Percentiles rank a stretch among this genome's conserved stretches.
These are phyloP conservation scores for Odocoileus virginianus DNA, from an alignment of 2,113 vertebrate genomes.

Conservation along the genomic window DNA sequence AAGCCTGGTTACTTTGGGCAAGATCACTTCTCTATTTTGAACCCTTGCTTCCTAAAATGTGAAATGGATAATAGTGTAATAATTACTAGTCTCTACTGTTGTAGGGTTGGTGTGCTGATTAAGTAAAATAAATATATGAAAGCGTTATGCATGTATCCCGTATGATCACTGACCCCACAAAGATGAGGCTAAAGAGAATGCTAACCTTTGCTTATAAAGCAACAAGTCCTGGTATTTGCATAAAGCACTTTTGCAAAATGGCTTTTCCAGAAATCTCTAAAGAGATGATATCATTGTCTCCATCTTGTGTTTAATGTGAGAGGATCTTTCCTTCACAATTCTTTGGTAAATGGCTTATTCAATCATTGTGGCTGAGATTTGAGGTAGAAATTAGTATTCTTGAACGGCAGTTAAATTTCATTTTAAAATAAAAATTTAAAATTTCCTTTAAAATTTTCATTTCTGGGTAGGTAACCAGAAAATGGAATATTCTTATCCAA, in stretches of 20 bases:
- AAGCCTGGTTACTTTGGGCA: neutral
- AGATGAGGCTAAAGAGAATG: neutral
- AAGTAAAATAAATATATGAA: conserved; percentile 36
- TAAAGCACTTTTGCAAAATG: conserved; percentile 12
- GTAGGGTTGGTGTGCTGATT: neutral
- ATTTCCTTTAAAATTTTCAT: conserved; percentile 26
- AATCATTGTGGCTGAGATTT: neutral
- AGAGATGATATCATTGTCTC: conserved; percentile 4
- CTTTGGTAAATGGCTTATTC: neutral
- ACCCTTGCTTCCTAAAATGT: neutral
- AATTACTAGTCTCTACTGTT: neutral
- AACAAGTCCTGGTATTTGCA: neutral
- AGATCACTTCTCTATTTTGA: conserved; percentile 23
- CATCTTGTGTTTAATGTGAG: neutral
- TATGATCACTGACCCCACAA: neutral
- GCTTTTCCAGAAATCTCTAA: conserved; percentile 14
- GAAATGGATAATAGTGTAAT: neutral
- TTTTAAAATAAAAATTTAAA: conserved; percentile 6
- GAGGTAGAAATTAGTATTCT: conserved; percentile 13
- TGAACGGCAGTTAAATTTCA: neutral
- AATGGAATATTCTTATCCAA: conserved; percentile 9
- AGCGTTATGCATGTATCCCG: neutral
- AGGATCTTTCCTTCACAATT: neutral
- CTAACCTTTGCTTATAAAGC: neutral
- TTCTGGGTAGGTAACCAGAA: neutral